These are phyloP conservation scores for Fregetta grallaria DNA, from an alignment of 2,113 vertebrate species.

Conservation along the genomic window DNA sequence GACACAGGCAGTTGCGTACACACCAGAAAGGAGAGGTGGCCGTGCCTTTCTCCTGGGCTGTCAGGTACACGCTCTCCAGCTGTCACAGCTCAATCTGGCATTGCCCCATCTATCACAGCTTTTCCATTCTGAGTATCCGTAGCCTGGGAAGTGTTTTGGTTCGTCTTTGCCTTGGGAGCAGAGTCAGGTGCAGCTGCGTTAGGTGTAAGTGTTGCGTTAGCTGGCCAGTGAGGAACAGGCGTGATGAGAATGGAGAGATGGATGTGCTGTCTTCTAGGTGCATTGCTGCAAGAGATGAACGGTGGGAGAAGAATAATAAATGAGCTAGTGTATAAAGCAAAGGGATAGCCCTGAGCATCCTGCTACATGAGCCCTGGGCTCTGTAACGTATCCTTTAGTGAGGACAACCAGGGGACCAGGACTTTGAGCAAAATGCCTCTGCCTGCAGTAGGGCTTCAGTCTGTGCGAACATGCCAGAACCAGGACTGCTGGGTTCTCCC, in stretches of 20 bases:
- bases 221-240: background rate
- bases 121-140: background rate
- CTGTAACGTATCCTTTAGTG: background rate
- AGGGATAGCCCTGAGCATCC: background rate
- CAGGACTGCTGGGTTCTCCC: background rate
- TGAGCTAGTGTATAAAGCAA: background rate
- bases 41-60: background rate
- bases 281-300: background rate
- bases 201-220: background rate
- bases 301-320: background rate
- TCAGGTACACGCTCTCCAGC: background rate
- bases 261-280: background rate
- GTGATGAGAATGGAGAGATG: background rate
- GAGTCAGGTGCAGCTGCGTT: background rate
- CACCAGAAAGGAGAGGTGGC: background rate
- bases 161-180: background rate
- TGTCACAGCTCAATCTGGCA: background rate
- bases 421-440: background rate
- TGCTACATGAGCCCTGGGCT: background rate
- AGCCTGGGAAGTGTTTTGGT: background rate
- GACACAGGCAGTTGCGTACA: background rate
- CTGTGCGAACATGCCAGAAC: accelerated
- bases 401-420: background rate
- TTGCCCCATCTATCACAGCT: background rate
- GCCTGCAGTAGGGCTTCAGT: background rate